Conservation (phyloP, 2,113 vertebrate species). For the Platichthys flesus region DNA sequence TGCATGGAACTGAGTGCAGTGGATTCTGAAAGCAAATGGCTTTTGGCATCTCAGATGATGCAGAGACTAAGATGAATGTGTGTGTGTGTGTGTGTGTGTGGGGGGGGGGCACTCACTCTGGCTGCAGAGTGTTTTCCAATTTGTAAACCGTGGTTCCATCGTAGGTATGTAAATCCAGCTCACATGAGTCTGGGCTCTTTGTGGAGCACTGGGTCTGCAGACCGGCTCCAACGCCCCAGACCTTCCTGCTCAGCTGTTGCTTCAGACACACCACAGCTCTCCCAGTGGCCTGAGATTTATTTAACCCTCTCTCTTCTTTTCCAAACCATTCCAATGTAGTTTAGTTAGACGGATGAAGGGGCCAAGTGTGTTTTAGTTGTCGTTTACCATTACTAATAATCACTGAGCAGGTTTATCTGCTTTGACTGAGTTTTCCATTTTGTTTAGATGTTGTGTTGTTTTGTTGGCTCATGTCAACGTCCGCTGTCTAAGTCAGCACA, state of each 20-base stretch:
- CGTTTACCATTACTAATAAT: conserved; percentile 9
- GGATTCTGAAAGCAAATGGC: no score
- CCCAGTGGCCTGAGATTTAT: neutral
- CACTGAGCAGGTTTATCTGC: neutral
- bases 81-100: no score
- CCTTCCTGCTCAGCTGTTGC: neutral
- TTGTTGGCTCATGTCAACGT: neutral
- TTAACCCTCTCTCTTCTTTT: neutral
- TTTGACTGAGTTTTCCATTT: neutral
- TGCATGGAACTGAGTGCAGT: no score
- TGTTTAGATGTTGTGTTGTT: conserved; percentile 1
- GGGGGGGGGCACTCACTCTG: neutral
- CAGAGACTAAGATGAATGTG: conserved; percentile 25
- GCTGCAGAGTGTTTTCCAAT: neutral
- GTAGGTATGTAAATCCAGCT: conserved; percentile 68
- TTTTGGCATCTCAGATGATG: conserved; percentile 23
- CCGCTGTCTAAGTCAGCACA: no score
- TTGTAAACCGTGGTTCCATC: conserved; percentile 30
- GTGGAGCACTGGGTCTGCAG: neutral
- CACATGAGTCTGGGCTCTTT: conserved; percentile 62
- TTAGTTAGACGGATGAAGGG: neutral
- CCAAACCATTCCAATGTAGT: neutral
- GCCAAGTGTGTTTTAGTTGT: neutral
- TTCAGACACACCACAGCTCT: conserved; percentile 3
- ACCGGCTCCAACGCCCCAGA: conserved; percentile 9